A percentile compares a stretch with the other conserved stretches of the same genome.
phyloP scores from a whole-genome alignment of 2,888 invertebrate genomes.

The Agonum fuliginosum region DNA sequence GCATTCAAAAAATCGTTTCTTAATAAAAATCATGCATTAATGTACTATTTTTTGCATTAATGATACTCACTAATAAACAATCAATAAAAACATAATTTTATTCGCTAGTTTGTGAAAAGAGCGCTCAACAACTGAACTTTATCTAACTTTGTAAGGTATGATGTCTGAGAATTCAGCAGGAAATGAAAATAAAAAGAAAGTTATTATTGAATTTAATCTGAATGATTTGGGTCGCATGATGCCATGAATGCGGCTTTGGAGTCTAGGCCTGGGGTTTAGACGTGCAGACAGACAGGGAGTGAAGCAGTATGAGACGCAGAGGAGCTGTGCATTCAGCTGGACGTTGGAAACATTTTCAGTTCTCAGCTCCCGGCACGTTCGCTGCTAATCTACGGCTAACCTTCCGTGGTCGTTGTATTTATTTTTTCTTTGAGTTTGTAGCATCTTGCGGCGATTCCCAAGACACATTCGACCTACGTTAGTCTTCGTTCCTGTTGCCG shows the following conservation, averaged over 20 bases:
- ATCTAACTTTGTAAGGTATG: no score
- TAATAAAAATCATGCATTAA: no score
- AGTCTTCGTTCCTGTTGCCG: not conserved
- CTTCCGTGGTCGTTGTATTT: constrained; percentile 55
- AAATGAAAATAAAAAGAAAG: not conserved
- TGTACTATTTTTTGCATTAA: no score
- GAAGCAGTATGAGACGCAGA: constrained; percentile 4
- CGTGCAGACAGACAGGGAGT: not conserved
- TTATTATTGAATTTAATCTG: constrained; percentile 4
- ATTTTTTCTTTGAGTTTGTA: constrained; percentile 43
- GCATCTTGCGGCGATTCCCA: constrained; percentile 54
- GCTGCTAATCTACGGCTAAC: constrained; percentile 54
- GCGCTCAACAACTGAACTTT: no score
- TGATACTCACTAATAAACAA: no score
- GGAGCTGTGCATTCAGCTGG: constrained; percentile 1
- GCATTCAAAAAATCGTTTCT: no score
- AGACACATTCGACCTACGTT: constrained; percentile 42
- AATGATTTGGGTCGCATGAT: constrained; percentile 17
- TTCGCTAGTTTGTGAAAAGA: no score
- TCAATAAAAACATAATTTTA: no score
- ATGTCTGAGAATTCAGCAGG: not conserved
- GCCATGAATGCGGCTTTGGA: constrained; percentile 12
- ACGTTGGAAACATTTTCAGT: constrained; percentile 39
- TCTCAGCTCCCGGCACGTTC: constrained; percentile 43
- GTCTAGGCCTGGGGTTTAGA: constrained; percentile 11